Percentiles rank a stretch among this genome's conserved stretches.
Conservation (phyloP, 2,113 vertebrate species). For the Epinephelus fuscoguttatus region DNA sequence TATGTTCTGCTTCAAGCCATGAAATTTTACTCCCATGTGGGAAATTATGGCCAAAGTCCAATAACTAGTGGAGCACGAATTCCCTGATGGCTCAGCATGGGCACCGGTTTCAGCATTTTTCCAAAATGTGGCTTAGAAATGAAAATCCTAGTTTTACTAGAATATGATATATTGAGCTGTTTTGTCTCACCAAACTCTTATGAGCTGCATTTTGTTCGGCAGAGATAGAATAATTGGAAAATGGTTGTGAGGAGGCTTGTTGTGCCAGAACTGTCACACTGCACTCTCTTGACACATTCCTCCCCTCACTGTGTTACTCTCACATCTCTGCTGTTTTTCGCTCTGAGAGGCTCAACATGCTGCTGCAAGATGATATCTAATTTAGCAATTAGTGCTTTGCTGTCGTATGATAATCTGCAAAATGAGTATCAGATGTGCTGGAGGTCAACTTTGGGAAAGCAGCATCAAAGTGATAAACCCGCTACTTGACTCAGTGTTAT, state of each 20-base stretch:
- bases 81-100: conserved; percentile 11
- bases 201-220: conserved; percentile 34
- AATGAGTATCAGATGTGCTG: conserved; percentile 9
- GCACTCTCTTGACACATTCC: conserved; percentile 78
- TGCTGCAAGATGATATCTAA: conserved; percentile 46
- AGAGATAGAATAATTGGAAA: conserved; percentile 30
- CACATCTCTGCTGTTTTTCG: conserved; percentile 65
- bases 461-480: not conserved
- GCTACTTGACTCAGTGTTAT: conserved; percentile 17
- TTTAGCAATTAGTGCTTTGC: conserved; percentile 19
- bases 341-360: conserved; percentile 40
- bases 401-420: not conserved
- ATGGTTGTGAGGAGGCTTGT: conserved; percentile 45
- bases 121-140: conserved; percentile 5
- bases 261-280: conserved; percentile 54
- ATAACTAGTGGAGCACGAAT: conserved; percentile 11
- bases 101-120: not conserved
- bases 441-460: conserved; percentile 2
- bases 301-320: conserved; percentile 66
- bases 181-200: conserved; percentile 1
- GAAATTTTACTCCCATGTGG: conserved; percentile 40
- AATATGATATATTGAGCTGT: conserved; percentile 6
- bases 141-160: conserved; percentile 16
- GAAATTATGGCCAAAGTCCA: conserved; percentile 10
- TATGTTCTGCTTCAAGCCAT: conserved; percentile 15